Conservation (phyloP, 1,140 invertebrate genomes). For the Cydia strobilella region DNA sequence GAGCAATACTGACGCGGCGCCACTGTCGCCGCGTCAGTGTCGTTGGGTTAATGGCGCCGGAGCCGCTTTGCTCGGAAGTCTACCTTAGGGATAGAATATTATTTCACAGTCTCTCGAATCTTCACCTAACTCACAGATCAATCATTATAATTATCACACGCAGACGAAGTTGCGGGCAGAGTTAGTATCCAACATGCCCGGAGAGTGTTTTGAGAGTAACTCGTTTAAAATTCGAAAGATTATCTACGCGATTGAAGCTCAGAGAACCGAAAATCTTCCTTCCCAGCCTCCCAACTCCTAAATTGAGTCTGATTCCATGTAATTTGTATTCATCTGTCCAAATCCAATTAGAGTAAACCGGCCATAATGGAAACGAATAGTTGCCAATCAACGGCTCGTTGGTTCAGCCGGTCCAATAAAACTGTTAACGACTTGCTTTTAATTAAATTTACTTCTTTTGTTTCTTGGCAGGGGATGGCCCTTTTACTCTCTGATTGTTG, state of each 20-base stretch:
- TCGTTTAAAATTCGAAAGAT: no score
- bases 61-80: no score
- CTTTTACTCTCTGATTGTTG: background rate
- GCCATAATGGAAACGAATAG: slow-evolving; percentile 40
- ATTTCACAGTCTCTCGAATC: no score
- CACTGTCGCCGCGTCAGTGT: no score
- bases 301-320: background rate
- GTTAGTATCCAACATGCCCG: no score
- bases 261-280: background rate
- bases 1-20: no score
- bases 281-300: slow-evolving; percentile 4
- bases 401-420: slow-evolving; percentile 15
- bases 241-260: background rate
- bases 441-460: slow-evolving; percentile 19
- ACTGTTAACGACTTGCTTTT: slow-evolving; percentile 15
- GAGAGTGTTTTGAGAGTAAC: background rate
- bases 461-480: background rate
- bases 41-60: no score
- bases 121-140: no score
- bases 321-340: slow-evolving; percentile 19
- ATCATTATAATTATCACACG: no score
- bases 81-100: no score
- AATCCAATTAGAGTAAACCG: slow-evolving; percentile 23
- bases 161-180: no score
- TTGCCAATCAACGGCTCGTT: slow-evolving; percentile 34